phyloP scores from a whole-genome alignment of 2,113 vertebrate species.

The Siniperca chuatsi region DNA sequence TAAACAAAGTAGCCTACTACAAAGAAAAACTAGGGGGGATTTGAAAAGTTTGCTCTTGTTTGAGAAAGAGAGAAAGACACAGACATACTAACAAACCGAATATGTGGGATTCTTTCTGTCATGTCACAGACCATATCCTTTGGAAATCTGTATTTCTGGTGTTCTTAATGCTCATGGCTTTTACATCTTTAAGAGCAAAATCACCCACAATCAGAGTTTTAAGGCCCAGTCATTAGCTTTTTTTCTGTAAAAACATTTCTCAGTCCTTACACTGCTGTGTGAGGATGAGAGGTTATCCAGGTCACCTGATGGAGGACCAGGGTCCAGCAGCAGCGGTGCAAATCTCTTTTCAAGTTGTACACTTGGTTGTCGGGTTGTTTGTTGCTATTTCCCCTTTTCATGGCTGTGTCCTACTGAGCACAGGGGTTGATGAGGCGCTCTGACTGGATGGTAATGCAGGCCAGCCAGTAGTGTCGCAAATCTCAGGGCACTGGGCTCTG shows the following conservation, averaged over 20 bases:
- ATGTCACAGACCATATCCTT: background rate
- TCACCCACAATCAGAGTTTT: background rate
- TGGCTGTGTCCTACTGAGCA: background rate
- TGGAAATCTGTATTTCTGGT: background rate
- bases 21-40: too few relatives aligned
- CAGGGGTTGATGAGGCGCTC: background rate
- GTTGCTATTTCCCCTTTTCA: too few relatives aligned
- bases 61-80: too few relatives aligned
- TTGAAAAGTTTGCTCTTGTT: too few relatives aligned
- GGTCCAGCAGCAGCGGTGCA: background rate
- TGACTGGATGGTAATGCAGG: background rate
- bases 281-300: background rate
- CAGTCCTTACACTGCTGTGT: background rate
- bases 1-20: too few relatives aligned
- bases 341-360: background rate
- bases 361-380: background rate
- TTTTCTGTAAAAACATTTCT: background rate
- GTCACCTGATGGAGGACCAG: background rate
- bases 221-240: background rate
- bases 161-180: too few relatives aligned
- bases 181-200: background rate
- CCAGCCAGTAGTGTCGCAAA: too few relatives aligned
- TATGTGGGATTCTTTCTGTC: background rate
- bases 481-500: too few relatives aligned
- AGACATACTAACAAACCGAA: background rate